These are phyloP conservation scores for Zaprionus camerounensis DNA, from an alignment of 1,140 invertebrate species.

Conservation along the genomic window DNA sequence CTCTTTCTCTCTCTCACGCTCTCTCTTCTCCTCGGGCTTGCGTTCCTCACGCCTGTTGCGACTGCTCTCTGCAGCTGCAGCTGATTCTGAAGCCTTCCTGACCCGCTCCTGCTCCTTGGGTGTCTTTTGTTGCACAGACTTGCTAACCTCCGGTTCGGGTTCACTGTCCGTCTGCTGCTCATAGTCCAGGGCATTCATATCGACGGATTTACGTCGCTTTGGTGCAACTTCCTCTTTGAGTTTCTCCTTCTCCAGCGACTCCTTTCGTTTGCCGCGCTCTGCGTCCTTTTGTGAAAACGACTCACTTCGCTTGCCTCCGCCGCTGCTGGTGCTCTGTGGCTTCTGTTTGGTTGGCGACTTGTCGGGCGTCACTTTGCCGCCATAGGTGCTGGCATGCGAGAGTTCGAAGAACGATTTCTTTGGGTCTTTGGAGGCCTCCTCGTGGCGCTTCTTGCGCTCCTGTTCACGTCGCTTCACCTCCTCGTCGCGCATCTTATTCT, in stretches of 20 bases:
- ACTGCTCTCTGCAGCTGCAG: constrained; percentile 10
- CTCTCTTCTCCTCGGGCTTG: constrained; percentile 38
- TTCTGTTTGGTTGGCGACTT: constrained; percentile 43
- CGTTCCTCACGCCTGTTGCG: constrained; percentile 28
- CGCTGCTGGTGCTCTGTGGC: constrained; percentile 9
- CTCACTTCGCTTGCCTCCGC: constrained; percentile 20
- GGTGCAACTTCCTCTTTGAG: constrained; percentile 41
- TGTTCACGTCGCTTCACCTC: constrained; percentile 87
- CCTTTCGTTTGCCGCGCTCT: constrained; percentile 46
- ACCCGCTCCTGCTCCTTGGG: constrained; percentile 37
- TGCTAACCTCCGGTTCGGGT: constrained; percentile 49
- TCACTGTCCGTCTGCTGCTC: constrained; percentile 80
- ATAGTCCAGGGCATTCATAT: constrained; percentile 82
- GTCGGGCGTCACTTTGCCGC: constrained; percentile 62
- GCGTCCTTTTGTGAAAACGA: constrained; percentile 28
- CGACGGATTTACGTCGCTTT: constrained; percentile 71
- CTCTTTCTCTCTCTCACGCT: constrained; percentile 25
- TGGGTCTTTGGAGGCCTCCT: constrained; percentile 82
- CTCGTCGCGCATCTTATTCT: constrained; percentile 87
- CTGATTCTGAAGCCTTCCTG: constrained; percentile 24
- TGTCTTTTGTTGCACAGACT: constrained; percentile 36
- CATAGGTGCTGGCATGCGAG: constrained; percentile 80
- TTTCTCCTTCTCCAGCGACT: constrained; percentile 50
- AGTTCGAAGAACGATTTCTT: constrained; percentile 83
- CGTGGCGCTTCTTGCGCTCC: constrained; percentile 86